phyloP scores from a whole-genome alignment of 1,140 invertebrate species.

The Tenebrio molitor region DNA sequence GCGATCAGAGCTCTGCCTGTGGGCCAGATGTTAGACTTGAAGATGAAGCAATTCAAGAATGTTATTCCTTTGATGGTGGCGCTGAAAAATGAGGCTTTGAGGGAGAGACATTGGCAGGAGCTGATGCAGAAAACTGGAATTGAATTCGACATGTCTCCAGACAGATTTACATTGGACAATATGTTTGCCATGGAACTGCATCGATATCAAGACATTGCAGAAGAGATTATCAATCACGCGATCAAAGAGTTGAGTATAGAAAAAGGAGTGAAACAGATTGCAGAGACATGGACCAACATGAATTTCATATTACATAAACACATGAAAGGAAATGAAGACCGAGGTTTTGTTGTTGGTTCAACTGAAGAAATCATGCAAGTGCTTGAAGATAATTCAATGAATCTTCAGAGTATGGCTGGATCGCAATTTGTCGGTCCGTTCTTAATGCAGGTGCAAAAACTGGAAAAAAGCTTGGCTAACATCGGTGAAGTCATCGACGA shows the following conservation, averaged over 20 bases:
- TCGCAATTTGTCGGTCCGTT: slow-evolving; percentile 93
- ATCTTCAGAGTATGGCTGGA: slow-evolving; percentile 90
- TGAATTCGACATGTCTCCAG: slow-evolving; percentile 87
- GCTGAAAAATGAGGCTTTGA: slow-evolving; percentile 90
- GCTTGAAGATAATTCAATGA: slow-evolving; percentile 91
- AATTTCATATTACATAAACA: slow-evolving; percentile 80
- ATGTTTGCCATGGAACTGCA: slow-evolving; percentile 94
- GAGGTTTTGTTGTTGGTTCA: slow-evolving; percentile 81
- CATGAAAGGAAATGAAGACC: slow-evolving; percentile 72
- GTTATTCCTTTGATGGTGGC: slow-evolving; percentile 91
- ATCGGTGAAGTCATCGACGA: slow-evolving; percentile 89
- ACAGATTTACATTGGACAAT: slow-evolving; percentile 89
- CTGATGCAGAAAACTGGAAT: slow-evolving; percentile 89
- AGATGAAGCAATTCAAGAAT: slow-evolving; percentile 91
- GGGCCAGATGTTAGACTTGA: slow-evolving; percentile 78
- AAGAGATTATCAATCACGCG: slow-evolving; percentile 88
- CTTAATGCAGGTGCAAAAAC: slow-evolving; percentile 81
- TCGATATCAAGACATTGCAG: slow-evolving; percentile 84
- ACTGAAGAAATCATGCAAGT: slow-evolving; percentile 85
- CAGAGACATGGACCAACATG: slow-evolving; percentile 80
- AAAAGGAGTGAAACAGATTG: slow-evolving; percentile 84
- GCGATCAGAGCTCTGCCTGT: slow-evolving; percentile 71
- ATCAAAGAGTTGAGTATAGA: slow-evolving; percentile 92
- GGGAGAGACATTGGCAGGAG: slow-evolving; percentile 89
- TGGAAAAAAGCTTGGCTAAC: slow-evolving; percentile 84